Percentiles rank a stretch among this genome's conserved stretches.
phyloP scores from a whole-genome alignment of 64 coral and sea anemone species.

The Montipora sp. region DNA sequence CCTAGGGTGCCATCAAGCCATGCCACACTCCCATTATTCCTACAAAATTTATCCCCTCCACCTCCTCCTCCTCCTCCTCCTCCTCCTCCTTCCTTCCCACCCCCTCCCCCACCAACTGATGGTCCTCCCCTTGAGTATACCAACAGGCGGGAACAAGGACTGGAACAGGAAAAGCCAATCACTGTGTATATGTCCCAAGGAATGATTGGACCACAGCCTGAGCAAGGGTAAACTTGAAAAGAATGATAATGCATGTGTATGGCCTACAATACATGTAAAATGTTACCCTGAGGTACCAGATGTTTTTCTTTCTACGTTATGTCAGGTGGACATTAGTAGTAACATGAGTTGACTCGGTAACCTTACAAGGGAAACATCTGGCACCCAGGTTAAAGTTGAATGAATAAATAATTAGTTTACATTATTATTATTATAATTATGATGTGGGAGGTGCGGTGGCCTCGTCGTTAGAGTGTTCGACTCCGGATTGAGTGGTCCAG shows the following conservation, averaged over 20 bases:
- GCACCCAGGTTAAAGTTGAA: no score
- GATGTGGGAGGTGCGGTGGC: no score
- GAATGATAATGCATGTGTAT: no score
- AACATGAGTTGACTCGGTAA: no score
- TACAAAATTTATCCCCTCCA: slow-evolving; percentile 62
- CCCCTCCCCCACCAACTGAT: slow-evolving; percentile 4
- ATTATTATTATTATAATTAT: no score
- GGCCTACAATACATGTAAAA: background rate
- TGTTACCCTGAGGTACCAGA: no score
- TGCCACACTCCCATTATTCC: slow-evolving; percentile 69
- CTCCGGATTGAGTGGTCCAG: no score
- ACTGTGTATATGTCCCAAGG: slow-evolving; percentile 42
- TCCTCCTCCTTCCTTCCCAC: background rate
- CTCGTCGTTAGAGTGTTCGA: no score
- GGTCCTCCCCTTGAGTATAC: background rate
- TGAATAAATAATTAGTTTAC: no score
- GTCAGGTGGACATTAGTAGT: no score
- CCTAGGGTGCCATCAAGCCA: slow-evolving; percentile 74
- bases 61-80: slow-evolving; percentile 57
- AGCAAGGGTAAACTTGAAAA: slow-evolving; percentile 5
- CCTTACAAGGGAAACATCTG: no score
- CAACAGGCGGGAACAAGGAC: background rate
- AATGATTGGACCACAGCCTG: slow-evolving; percentile 45
- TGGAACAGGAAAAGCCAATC: background rate
- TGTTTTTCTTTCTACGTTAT: no score